Base-by-base conservation (phyloP, 2,797 vertebrate genomes). In the Notolabrus celidotus region DNA sequence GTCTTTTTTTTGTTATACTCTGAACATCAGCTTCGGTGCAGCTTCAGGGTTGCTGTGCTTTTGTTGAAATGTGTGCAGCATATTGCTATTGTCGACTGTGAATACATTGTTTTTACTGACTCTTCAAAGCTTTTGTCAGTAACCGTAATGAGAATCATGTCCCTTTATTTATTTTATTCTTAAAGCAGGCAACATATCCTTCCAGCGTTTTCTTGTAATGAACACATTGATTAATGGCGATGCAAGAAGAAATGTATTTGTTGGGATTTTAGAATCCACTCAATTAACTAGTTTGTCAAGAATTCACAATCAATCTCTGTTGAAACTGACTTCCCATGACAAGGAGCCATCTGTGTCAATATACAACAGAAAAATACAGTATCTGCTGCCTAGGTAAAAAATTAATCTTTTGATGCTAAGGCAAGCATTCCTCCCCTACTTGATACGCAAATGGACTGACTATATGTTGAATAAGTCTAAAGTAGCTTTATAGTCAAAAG, bases 241-340 rank as follows among this genome's bases (percentile, higher is more conserved):
- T 23, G 20, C 22, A 39, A 51, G 29, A 15, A 45, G 59, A 42
- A 17, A 10, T 42, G 34, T 20, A 20, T 34, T 8, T 8, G 2
- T 45, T 59, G 39, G 22, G 51, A 31, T 66, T 54, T 22, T 1
- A 22, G 31, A 36, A 52, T 10, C 9, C 42, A 29, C 27, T 57
- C 6, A 34, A 20, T 31, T 22, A 68, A 53, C 2, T 47, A 53
- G 17, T 25, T 58, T 67, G 34, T 54, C 38, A 29, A 23, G 33
- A 22, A 65, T 65, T 43, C n/a, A 34, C 31, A 61, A 45, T 38
- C 59, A n/a, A n/a, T 55, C 29, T 6, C 29, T 50, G 47, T 2
- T 1, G 7, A 42, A 42, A 43, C 25, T 51, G 16, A 29, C 51
- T 31, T 51, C 10, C 16, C 31, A 10, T 31, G 17, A 11, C 17